Evolutionary conservation across 2,797 vertebrate species (phyloP), one percentile per base, ranked within the genome.

Genomic region (Columba guinea): DNA sequence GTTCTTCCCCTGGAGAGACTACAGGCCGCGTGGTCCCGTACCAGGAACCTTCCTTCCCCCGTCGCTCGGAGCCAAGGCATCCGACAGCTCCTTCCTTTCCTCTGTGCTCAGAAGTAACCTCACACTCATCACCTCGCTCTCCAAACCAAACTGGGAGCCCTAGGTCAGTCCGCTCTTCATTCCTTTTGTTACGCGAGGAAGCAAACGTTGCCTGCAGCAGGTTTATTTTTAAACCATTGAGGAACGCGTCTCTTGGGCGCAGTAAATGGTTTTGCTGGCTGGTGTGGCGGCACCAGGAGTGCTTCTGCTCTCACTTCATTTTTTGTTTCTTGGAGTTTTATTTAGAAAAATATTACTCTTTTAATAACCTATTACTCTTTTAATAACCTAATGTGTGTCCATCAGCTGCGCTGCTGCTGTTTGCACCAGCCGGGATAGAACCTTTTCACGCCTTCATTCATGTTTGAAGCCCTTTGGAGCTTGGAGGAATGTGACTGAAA

Each of bases 371-470:
- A 35, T 35, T 35, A 39, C 11, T 39, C 37, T 39, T 39, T 39
- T 41, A 16, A 44, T 44, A 44, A 44, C 41, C 41, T 44, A 18
- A 7, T 14, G 34, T 0, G 0, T 2, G 1, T 39, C 34, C 3
- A 1, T 60, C 60, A 55, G 60, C 73, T 74, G 53, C 32, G 69
- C 73, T 55, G 21, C 44, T 46, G 44, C 44, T 46, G 44, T 46
- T 46, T 20, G 44, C 73, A 34, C 51, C 63, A 55, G 0, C 10
- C 51, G 56, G 77, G 56, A 14, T 16, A 5, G 23, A 44, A 0
- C 5, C 19, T 51, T 44, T 83, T 16, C 35, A 56, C 5, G 22
- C 56, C 37, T 56, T 59, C 34, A 9, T 52, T 55, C 19, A 2
- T 15, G 7, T 8, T n/a, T 30, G 34, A 24, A 78, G 51, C 18